Percentiles rank a stretch among this genome's conserved stretches.
Evolutionary conservation across 2,888 invertebrate species (phyloP).

Genomic region (Cheilosia vernalis): DNA sequence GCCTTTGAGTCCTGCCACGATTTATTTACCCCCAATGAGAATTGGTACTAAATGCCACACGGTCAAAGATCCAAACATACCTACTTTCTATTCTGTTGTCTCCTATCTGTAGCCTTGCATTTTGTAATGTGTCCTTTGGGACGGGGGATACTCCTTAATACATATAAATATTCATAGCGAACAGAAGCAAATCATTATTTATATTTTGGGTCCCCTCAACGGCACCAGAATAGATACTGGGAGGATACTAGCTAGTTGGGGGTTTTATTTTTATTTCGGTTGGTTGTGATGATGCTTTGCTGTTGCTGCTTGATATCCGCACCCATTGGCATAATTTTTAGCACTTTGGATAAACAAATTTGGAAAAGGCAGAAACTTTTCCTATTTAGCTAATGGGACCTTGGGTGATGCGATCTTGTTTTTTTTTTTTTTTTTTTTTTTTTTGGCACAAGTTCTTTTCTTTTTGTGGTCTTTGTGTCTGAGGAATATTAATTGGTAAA

Average conservation of each 20-base stretch:
- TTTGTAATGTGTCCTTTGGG: constrained; percentile 58
- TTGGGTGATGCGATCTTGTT: constrained; percentile 56
- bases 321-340: constrained; percentile 58
- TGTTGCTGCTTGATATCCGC: constrained; percentile 51
- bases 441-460: constrained; percentile 7
- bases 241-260: background rate
- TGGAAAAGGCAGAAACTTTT: constrained; percentile 64
- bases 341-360: constrained; percentile 59
- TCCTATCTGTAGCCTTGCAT: constrained; percentile 20
- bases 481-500: constrained; percentile 18
- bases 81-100: constrained; percentile 3
- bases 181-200: constrained; percentile 68
- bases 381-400: constrained; percentile 71
- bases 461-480: constrained; percentile 1
- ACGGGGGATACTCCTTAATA: constrained; percentile 40
- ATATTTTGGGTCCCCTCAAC: constrained; percentile 38
- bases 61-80: constrained; percentile 28
- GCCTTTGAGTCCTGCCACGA: constrained; percentile 53
- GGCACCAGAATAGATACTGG: constrained; percentile 25
- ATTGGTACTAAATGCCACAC: constrained; percentile 40
- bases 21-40: constrained; percentile 43
- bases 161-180: constrained; percentile 65
- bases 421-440: background rate
- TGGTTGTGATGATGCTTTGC: background rate
- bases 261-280: background rate